Conservation (phyloP, 2,888 invertebrate genomes). For the Trichopria drosophilae region DNA sequence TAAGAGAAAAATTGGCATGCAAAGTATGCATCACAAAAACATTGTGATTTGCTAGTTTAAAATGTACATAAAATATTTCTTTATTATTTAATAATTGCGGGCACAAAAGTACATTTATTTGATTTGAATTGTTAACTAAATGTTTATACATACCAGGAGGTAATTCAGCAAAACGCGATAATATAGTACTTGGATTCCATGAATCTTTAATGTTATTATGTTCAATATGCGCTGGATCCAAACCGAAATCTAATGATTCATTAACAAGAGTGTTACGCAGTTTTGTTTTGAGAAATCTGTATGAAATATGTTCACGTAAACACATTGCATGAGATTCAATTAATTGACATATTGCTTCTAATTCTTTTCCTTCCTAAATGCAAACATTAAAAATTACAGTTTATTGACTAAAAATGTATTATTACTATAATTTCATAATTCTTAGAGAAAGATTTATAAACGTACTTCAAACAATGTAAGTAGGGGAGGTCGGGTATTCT, state of each 20-base stretch:
- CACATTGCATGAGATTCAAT: slow-evolving; percentile 50
- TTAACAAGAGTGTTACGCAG: slow-evolving; percentile 35
- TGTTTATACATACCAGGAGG: slow-evolving; percentile 48
- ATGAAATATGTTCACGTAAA: slow-evolving; percentile 47
- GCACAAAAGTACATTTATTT: not conserved
- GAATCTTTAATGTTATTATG: slow-evolving; percentile 14
- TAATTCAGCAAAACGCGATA: slow-evolving; percentile 41
- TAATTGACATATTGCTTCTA: slow-evolving; percentile 46
- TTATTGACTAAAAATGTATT: too few species aligned
- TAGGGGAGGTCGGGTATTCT: too few species aligned
- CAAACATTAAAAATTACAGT: slow-evolving; percentile 3
- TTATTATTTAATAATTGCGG: not conserved
- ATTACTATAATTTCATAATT: too few species aligned
- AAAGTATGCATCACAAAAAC: too few species aligned
- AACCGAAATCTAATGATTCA: slow-evolving; percentile 36
- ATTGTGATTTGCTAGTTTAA: not conserved
- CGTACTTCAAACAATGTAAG: too few species aligned
- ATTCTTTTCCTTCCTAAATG: slow-evolving; percentile 41
- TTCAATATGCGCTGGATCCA: slow-evolving; percentile 39
- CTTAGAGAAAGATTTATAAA: too few species aligned
- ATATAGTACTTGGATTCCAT: slow-evolving; percentile 35
- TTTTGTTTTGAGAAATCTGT: slow-evolving; percentile 45
- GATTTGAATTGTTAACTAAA: too few species aligned
- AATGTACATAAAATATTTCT: slow-evolving; percentile 4
- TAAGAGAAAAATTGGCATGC: slow-evolving; percentile 1